Base-by-base conservation (phyloP, 2,888 invertebrate species). In the Acrocyrtus sp. region DNA sequence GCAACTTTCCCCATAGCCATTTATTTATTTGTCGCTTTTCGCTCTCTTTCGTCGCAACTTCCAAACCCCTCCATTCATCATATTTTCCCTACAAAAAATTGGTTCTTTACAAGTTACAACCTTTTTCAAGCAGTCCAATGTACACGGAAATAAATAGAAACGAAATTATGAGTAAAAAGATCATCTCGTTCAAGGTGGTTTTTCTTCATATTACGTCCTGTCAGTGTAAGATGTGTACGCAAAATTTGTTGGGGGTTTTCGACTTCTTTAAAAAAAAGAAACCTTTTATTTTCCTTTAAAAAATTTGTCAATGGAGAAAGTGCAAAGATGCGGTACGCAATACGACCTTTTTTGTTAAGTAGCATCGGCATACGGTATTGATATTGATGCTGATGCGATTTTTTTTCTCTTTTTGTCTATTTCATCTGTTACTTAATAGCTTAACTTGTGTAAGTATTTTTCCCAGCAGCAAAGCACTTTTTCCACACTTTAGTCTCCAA, bases 1-100 rank as follows among this genome's bases (percentile, higher is more conserved):
- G 47, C 50, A 57, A 66, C 66, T 66, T 66, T 66, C 57, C 66
- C 66, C 66, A 56, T 57, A 39, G 57, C 57, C 57, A 66, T 66
- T 57, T 66, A 57, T 66, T 57, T 65, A 47, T 66, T 57, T 66
- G 66, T 57, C 66, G 56, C n/a, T n/a, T n/a, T 57, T 19, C 17
- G 17, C n/a, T 45, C 45, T n/a, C 45, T 5, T n/a, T 34, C 34
- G n/a, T n/a, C n/a, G n/a, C n/a, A n/a, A n/a, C n/a, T n/a, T 34
- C 5, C 34, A 34, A 34, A 8, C 12, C 34, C 34, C 12, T 34
- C 34, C 12, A 34, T 34, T 12, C 6, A 5, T 34, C 34, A 34
- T 12, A 8, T 5, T 45, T 45, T 17, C 17, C 5, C 5, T 12
- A 12, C 12, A 34, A 34, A 34, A 8, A 12, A 34, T 34, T 5